Base-by-base conservation (phyloP, 2,113 vertebrate species). In the Periophthalmus modestus region DNA sequence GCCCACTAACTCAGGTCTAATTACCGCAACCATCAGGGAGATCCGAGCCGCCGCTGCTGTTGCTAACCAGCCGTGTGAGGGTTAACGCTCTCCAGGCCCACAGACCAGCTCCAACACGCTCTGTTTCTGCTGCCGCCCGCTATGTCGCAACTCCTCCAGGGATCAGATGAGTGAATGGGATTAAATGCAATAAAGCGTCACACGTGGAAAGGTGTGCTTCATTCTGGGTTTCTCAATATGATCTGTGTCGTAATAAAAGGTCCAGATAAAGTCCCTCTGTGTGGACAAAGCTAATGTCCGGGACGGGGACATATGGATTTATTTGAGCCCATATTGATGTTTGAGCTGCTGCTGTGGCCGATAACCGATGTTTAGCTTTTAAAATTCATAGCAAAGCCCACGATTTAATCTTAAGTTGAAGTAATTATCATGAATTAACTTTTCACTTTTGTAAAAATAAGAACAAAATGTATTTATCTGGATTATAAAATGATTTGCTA, bases 11-110 rank as follows among this genome's bases (percentile, higher is more conserved):
- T 85, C 80, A 19, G 71, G 73, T 76, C 82, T 89, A 91, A 93
- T 93, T 92, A 93, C 85, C 88, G 82, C 82, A 78, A 81, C 81
- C 90, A 86, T 73, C 77, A 78, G 85, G 89, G 87, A 89, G 87
- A 89, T 90, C 76, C 5, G 21, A 0, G 28, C 71, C 70, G 24
- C 73, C 74, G 70, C 74, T 57, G 48, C 65, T 23, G 34, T 82
- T 67, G 72, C 68, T 73, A 81, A 74, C 61, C 81, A 80, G 78
- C 28, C 57, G 34, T 81, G 76, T 57, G 71, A 81, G 88, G 85
- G 89, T 92, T 93, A 90, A 90, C 81, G 21, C 75, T 81, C 83
- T 89, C 77, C 85, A 83, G 72, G 28, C 16, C 80, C 18, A 69
- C 75, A 78, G 77, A 87, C 88, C 77, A 19, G 84, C 85, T 86